Conservation (phyloP, 2,797 vertebrate genomes). For the Zenarchopterus dispar region DNA sequence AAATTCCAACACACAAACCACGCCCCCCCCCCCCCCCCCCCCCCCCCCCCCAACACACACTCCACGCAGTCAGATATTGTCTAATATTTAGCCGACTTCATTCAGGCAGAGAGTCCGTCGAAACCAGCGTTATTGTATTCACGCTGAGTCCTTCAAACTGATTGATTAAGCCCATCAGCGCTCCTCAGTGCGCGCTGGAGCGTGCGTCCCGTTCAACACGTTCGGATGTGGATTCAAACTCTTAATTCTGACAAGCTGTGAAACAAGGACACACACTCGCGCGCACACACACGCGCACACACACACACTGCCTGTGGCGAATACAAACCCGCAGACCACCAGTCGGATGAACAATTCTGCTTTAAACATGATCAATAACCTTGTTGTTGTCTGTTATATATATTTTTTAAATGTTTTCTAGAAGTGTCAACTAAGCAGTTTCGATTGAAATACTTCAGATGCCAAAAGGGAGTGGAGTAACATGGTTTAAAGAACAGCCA, state of each 20-base stretch:
- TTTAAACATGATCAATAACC: too few species aligned
- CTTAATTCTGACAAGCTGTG: constrained; percentile 63
- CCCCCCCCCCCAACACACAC: not conserved
- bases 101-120: constrained; percentile 48
- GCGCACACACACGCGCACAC: not conserved
- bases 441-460: too few species aligned
- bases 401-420: too few species aligned
- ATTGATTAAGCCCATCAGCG: constrained; percentile 83
- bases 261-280: constrained; percentile 17
- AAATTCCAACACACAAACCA: too few species aligned
- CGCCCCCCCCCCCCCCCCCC: too few species aligned
- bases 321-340: too few species aligned
- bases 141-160: constrained; percentile 79
- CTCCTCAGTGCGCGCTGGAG: constrained; percentile 59
- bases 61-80: not conserved
- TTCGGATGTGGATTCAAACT: constrained; percentile 81
- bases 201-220: constrained; percentile 62
- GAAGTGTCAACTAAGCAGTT: too few species aligned
- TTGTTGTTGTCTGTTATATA: too few species aligned
- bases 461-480: too few species aligned
- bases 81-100: constrained; percentile 18
- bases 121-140: constrained; percentile 85
- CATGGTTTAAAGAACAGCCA: too few species aligned
- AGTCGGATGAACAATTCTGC: too few species aligned
- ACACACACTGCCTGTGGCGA: not conserved